Evolutionary conservation across 2,888 invertebrate genomes (phyloP), one percentile per base, ranked within the genome.

Genomic region (Ectemnius continuus): DNA sequence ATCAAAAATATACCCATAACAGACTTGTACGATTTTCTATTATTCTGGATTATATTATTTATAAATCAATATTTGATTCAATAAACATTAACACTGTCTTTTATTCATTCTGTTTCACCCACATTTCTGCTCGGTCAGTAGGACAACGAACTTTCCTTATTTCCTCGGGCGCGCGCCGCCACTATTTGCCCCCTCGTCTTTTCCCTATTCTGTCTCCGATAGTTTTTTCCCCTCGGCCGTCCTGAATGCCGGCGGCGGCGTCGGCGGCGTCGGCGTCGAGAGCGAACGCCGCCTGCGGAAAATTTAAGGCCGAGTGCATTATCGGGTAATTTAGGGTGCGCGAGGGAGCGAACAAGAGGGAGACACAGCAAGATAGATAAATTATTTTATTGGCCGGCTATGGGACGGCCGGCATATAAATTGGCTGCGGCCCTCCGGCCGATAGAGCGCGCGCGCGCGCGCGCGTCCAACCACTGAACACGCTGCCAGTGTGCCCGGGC

Each of bases 301-400:
- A 84, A 86, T 86, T 85, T 84, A 85, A 85, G 79, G 76, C 78
- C 80, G 75, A 80, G 79, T 83, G 84, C 84, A 84, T 86, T 86
- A 86, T 85, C 85, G 81, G 79, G 85, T 86, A 81, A 86, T 84
- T 85, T 84, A 82, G 77, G 76, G 76, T 13, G 28, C 56, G 48
- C 78, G 70, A 73, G 68, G 77, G 46, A 66, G 73, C 56, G 70
- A 64, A 60, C 63, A 73, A 77, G 68, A 57, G 71, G 70, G 77
- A 71, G 73, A 36, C 36, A 68, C 45, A 62, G 66, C 48, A 56
- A 62, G 47, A 69, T 36, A 65, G 70, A 76, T 74, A 70, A 73
- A 70, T 76, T 76, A 70, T 74, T 76, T 70, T 61, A 76, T 74
- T 74, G 64, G 67, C 63, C 64, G 72, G 56, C 70, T 16, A 61